Conservation (phyloP, 1,140 invertebrate species). For the Parasteatoda tepidariorum region DNA sequence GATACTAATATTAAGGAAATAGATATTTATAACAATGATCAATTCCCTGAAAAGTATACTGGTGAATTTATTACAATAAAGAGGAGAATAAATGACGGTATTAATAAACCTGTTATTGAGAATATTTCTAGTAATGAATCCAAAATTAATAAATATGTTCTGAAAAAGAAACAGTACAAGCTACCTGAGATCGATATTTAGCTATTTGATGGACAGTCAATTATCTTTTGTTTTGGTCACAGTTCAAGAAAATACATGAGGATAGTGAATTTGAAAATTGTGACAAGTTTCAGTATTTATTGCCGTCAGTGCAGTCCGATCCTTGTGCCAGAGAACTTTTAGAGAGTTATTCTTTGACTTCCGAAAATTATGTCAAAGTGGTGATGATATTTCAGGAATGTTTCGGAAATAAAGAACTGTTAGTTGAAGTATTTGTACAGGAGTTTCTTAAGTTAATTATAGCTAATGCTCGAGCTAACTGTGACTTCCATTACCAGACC, state of each 20-base stretch:
- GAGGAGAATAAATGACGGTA: not conserved
- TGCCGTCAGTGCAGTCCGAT: not conserved
- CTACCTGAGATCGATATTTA: not conserved
- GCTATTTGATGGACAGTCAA: constrained; percentile 19
- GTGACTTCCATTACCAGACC: not conserved
- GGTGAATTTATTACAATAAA: not conserved
- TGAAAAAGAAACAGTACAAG: not conserved
- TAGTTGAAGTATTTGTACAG: constrained; percentile 6
- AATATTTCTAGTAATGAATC: not conserved
- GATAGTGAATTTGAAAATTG: constrained; percentile 9
- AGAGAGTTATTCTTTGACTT: constrained; percentile 6
- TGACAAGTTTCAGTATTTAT: constrained; percentile 19
- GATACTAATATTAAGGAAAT: no score
- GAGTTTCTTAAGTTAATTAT: constrained; percentile 1
- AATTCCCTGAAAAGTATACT: not conserved
- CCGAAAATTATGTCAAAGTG: constrained; percentile 1
- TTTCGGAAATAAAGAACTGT: constrained; percentile 5
- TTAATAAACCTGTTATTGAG: not conserved
- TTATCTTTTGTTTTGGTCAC: not conserved
- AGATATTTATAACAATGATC: not conserved
- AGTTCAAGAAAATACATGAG: constrained; percentile 4
- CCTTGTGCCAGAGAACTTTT: not conserved
- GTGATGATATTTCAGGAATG: not conserved
- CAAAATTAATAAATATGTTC: not conserved
- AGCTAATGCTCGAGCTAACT: not conserved